Conservation (phyloP, 2,113 vertebrate genomes). For the Phalacrocorax carbo region DNA sequence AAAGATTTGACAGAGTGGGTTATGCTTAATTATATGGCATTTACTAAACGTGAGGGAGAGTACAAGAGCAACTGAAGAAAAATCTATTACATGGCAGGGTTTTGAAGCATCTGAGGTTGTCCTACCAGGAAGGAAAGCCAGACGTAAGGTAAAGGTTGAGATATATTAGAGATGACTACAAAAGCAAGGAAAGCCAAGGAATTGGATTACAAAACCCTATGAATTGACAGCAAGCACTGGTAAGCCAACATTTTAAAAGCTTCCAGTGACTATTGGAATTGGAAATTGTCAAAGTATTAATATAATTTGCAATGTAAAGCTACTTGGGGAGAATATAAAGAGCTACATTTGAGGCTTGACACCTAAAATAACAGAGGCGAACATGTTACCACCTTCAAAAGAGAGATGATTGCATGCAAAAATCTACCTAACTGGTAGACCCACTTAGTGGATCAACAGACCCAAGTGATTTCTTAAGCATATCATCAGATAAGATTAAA, state of each 20-base stretch:
- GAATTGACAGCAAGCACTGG: background rate
- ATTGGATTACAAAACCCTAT: background rate
- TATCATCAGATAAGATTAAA: background rate
- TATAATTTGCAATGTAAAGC: background rate
- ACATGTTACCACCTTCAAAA: background rate
- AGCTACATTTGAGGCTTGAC: background rate
- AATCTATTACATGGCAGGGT: background rate
- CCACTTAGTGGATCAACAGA: background rate
- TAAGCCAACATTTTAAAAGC: background rate
- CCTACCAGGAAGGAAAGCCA: background rate
- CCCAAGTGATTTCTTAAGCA: background rate
- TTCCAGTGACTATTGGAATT: background rate
- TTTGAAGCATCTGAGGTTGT: background rate
- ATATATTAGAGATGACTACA: background rate
- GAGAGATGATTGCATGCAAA: background rate
- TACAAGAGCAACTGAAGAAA: background rate
- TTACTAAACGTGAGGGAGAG: background rate
- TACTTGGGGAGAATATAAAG: background rate
- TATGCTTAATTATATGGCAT: background rate
- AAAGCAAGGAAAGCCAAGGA: background rate
- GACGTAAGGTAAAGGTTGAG: background rate
- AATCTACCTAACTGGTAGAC: background rate
- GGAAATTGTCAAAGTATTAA: background rate
- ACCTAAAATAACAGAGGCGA: background rate
- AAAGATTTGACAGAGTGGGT: background rate